phyloP scores from a whole-genome alignment of 2,113 vertebrate genomes.

The Gambusia holbrooki region DNA sequence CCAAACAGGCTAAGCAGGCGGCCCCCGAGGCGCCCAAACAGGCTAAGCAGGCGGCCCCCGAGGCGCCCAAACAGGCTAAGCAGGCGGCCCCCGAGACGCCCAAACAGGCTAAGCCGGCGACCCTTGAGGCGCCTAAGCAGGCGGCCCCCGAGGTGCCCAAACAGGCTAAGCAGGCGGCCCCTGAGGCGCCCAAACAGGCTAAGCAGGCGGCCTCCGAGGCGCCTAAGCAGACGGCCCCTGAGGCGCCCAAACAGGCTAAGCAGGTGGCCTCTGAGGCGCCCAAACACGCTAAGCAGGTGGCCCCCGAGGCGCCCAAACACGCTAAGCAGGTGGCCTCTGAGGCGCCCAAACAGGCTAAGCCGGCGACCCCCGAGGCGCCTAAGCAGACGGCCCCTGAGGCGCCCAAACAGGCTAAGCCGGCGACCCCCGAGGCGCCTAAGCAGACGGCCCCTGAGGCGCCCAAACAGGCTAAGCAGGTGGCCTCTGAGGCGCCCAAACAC shows the following conservation, averaged over 20 bases:
- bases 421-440: neutral
- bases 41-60: neutral
- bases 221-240: too few species aligned
- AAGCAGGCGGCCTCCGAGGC: too few species aligned
- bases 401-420: too few species aligned
- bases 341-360: too few species aligned
- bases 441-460: neutral
- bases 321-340: too few species aligned
- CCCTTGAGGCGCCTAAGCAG: neutral
- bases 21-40: neutral
- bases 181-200: neutral
- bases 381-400: neutral
- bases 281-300: too few species aligned
- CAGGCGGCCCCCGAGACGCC: neutral
- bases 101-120: too few species aligned
- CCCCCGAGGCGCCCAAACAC: too few species aligned
- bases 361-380: too few species aligned
- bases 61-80: neutral
- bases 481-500: neutral
- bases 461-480: neutral
- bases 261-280: too few species aligned
- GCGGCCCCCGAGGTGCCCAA: neutral
- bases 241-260: neutral
- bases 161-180: too few species aligned
- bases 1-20: too few species aligned